Evolutionary conservation across 2,797 vertebrate species (phyloP), one percentile per base, ranked within the genome.

Genomic region (Enteromius radiatus): DNA sequence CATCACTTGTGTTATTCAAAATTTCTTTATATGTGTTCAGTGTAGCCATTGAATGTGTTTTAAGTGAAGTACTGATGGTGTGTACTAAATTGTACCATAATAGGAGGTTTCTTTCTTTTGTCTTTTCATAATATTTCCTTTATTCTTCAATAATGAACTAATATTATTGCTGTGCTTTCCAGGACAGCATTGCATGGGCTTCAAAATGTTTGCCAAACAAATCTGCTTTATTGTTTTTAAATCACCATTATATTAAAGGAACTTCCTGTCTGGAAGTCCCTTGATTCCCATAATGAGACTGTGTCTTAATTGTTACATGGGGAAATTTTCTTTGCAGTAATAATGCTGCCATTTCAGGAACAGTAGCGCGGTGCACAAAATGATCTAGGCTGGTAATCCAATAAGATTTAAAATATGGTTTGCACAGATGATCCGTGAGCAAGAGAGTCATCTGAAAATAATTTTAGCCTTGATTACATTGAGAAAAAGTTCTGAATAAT

Each of bases 221-320:
- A 82, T 43, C n/a, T 23, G 21, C 28, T 54, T 67, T 59, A 82
- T 61, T 45, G 33, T 28, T 69, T 67, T 76, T 69, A 82, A 68
- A 76, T 77, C 33, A 45, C 12, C 59, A 54, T 56, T 49, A 43
- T 33, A 69, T 76, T 64, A 65, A 63, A 43, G 49, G 61, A 77
- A 45, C 38, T 47, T 83, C 52, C 81, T 77, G 23, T 17, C 19
- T 68, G 63, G 64, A 82, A 76, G 14, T 76, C 81, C 52, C 74
- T 33, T 77, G 65, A 36, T 83, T 69, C 81, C 49, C 38, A 77
- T 77, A 10, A 69, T 28, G 26, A 82, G 61, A 67, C 70, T 68
- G 33, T 76, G 80, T 8, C 33, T 76, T 68, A 76, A 82, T 56
- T 82, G 71, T 54, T 54, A 75, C 61, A 23, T 47, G 43, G 68